A percentile compares a stretch with the other conserved stretches of the same genome.
Evolutionary conservation across 2,888 invertebrate species (phyloP).

Genomic region (Taphrorychus bicolor): DNA sequence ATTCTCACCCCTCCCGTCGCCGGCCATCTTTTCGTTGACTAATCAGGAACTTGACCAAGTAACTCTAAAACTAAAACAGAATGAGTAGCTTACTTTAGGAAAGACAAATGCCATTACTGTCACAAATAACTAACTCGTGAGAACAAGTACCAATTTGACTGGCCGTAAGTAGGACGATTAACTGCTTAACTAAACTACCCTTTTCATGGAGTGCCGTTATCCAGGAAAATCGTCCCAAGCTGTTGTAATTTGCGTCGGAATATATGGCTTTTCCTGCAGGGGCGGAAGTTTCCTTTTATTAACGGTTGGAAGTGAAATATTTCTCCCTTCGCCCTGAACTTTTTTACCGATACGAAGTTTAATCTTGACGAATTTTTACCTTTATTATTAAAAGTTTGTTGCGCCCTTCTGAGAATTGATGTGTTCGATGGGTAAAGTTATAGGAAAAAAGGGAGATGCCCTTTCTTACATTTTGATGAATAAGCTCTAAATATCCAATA

Average conservation of each 20-base stretch:
- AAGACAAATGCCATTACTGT: too few species aligned
- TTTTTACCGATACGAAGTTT: background rate
- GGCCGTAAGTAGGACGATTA: background rate
- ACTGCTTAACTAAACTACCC: background rate
- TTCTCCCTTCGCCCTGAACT: background rate
- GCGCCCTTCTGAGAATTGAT: background rate
- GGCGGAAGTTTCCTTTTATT: constrained; percentile 7
- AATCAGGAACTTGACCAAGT: too few species aligned
- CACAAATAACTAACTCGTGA: background rate
- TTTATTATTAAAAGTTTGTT: background rate
- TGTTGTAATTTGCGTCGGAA: constrained; percentile 17
- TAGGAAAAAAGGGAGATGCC: too few species aligned
- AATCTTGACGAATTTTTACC: background rate
- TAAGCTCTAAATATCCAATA: too few species aligned
- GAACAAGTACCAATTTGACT: background rate
- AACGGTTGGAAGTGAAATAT: constrained; percentile 5
- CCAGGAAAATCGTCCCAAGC: constrained; percentile 19
- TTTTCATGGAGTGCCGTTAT: constrained; percentile 13
- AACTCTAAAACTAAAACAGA: too few species aligned
- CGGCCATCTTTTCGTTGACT: too few species aligned
- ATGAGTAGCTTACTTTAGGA: too few species aligned
- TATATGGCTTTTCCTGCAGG: constrained; percentile 11
- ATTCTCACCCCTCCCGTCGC: too few species aligned
- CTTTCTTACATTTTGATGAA: too few species aligned
- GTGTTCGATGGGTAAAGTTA: too few species aligned